Evolutionary conservation across 1,140 invertebrate genomes (phyloP).

Genomic region (Portunus trituberculatus): DNA sequence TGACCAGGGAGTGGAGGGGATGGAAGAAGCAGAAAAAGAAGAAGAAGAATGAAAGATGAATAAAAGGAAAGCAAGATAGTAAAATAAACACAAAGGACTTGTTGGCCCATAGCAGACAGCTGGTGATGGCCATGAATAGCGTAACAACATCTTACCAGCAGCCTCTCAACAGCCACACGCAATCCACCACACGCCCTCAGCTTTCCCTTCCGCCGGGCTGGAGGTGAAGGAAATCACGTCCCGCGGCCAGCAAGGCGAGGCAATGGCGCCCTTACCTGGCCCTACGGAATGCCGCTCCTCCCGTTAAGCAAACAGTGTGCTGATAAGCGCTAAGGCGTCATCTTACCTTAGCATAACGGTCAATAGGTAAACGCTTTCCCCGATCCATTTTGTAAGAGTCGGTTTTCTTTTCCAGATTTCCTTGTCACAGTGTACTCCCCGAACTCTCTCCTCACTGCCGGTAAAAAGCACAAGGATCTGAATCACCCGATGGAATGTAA

Average conservation of each 20-base stretch:
- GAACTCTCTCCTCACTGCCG: no score
- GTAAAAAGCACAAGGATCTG: no score
- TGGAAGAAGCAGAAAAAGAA: background rate
- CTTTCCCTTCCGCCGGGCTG: background rate
- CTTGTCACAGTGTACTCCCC: no score
- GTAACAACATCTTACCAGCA: no score
- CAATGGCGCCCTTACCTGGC: background rate
- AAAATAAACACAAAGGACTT: background rate
- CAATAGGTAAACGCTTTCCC: no score
- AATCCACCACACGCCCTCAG: background rate
- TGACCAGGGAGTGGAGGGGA: background rate
- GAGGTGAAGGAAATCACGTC: slow-evolving; percentile 2
- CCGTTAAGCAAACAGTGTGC: background rate
- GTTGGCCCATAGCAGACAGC: background rate
- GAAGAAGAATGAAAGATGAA: background rate
- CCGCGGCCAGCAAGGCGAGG: background rate
- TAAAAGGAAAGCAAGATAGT: background rate
- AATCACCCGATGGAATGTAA: no score
- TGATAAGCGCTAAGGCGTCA: no score
- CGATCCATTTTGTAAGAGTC: no score
- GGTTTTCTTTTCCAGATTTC: no score
- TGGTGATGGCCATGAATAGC: background rate
- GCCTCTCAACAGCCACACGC: background rate
- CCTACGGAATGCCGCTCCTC: no score
- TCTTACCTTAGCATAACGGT: no score